Base-by-base conservation (phyloP, 2,888 invertebrate species). In the Choristoneura rosaceana region DNA sequence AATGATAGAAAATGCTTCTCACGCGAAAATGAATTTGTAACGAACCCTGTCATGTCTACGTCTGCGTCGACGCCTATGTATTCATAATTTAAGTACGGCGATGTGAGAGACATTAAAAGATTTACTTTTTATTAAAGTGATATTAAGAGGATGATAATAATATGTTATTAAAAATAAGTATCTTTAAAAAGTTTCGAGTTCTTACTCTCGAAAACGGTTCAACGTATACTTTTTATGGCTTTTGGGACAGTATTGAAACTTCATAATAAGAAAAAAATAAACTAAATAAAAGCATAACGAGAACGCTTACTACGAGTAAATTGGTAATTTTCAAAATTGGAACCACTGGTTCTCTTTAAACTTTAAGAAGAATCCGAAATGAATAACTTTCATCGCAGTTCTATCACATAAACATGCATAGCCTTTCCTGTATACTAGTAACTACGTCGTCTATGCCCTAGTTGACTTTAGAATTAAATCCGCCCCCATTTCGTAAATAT, bases 401-500 rank as follows among this genome's bases (percentile, higher is more conserved):
- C 10, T 15, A n/a, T 50, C 5, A n/a, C 50, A 50, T 50, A 52
- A 8, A 52, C 15, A 15, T n/a, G 14, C 45, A 14, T 47, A 47
- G 47, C n/a, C 14, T 14, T 5, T n/a, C 8, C 14, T 17, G 17
- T 17, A 2, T 15, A 17, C 17, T 8, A 0, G 52, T 17, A 52
- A 9, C 17, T 4, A 41, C 4, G 33, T 45, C 4, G 25, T 17
- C 14, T 45, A 55, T 61, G 25, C 43, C 43, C 34, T 50, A 66
- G 60, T 66, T 65, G 64, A 65, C 65, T 61, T 61, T 47, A 43
- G 61, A 43, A 60, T 70, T 65, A 52, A 65, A 5, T 10, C 25
- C n/a, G 47, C 25, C 67, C 67, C 62, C 17, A 69, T 61, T 70
- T 71, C 45, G 62, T 61, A 62, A 67, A 68, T 62, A 87, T 87